Percentiles rank a stretch among this genome's conserved stretches.
phyloP scores from a whole-genome alignment of 92 coral and sea anemone genomes.

The Blastomussa wellsi region DNA sequence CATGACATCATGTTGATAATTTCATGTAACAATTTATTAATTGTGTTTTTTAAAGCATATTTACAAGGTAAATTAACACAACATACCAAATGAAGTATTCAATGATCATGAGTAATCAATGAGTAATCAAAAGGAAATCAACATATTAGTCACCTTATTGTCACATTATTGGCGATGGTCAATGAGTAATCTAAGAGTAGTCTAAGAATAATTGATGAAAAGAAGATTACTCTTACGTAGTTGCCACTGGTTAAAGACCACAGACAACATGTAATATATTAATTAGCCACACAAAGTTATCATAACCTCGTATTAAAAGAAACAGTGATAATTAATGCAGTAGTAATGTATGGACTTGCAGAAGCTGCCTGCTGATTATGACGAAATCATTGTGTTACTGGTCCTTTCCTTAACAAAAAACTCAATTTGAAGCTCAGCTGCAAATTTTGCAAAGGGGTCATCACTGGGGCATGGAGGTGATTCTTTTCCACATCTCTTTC shows the following conservation, averaged over 20 bases:
- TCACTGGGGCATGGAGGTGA: background rate
- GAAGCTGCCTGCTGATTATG: background rate
- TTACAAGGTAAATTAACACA: background rate
- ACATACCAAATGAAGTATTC: background rate
- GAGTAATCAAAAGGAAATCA: too few relatives aligned
- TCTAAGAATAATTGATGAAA: background rate
- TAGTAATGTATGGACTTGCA: background rate
- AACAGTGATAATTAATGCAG: too few relatives aligned
- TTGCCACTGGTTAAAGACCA: constrained; percentile 15
- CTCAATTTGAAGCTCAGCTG: constrained; percentile 26
- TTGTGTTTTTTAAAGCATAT: too few relatives aligned
- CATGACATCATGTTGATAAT: too few relatives aligned
- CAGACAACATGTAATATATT: constrained; percentile 16
- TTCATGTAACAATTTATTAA: too few relatives aligned
- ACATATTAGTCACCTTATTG: too few relatives aligned
- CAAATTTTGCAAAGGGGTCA: constrained; percentile 17
- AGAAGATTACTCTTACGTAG: constrained; percentile 21
- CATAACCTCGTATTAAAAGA: too few relatives aligned
- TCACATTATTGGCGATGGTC: background rate
- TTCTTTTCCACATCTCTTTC: constrained; percentile 10
- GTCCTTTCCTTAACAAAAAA: constrained; percentile 13
- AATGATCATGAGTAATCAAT: constrained; percentile 12
- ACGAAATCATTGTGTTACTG: background rate
- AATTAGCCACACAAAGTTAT: background rate
- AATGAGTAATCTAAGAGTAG: background rate